Conservation (phyloP, 2,797 vertebrate genomes). For the Glyptemys insculpta region DNA sequence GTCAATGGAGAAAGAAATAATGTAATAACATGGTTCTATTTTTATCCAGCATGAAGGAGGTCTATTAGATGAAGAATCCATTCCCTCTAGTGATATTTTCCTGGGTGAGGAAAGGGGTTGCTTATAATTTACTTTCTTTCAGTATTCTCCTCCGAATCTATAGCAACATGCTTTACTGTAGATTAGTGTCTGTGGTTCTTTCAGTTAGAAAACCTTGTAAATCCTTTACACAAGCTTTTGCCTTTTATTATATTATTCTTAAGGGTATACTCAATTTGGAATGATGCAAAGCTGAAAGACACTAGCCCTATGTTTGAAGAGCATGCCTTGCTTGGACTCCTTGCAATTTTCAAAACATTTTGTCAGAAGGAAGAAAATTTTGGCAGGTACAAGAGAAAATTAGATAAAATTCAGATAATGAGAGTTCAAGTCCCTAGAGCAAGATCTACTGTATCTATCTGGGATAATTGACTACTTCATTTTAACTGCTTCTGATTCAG, state of each 20-base stretch:
- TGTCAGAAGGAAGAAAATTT: constrained; percentile 10
- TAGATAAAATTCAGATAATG: background rate
- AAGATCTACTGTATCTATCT: background rate
- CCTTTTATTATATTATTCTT: background rate
- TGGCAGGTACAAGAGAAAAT: background rate
- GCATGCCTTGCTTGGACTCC: background rate
- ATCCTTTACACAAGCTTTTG: background rate
- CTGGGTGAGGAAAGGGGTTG: background rate
- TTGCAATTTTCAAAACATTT: constrained; percentile 19
- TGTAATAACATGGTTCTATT: background rate
- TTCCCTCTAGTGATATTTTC: background rate
- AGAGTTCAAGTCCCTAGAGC: background rate
- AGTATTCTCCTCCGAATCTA: background rate
- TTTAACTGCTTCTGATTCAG: constrained; percentile 16
- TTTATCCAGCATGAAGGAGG: background rate
- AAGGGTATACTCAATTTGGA: background rate
- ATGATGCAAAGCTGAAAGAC: background rate
- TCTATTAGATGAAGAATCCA: background rate
- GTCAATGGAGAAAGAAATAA: background rate
- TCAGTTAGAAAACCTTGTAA: background rate
- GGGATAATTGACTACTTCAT: constrained; percentile 4
- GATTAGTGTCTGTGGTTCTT: background rate
- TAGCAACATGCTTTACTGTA: background rate
- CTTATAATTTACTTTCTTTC: background rate
- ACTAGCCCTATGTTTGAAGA: background rate